Conservation (phyloP, 2,113 vertebrate species). For the Coptodon bakossiorum region DNA sequence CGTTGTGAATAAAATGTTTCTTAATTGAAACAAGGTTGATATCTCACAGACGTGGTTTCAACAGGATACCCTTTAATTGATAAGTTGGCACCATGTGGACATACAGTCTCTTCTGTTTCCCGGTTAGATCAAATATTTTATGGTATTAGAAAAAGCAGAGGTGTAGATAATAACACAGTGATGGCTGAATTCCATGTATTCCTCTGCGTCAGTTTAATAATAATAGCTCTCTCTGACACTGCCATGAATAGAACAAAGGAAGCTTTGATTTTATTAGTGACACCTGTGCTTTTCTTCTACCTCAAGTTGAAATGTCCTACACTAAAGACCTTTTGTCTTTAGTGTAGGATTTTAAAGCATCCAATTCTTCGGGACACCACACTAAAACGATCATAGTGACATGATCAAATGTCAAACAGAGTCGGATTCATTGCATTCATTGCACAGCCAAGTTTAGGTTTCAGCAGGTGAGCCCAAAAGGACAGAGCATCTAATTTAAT, state of each 20-base stretch:
- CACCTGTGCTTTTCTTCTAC: not conserved
- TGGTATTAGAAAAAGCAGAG: not conserved
- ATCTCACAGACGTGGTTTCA: not conserved
- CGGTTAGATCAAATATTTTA: not conserved
- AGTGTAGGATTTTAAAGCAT: not conserved
- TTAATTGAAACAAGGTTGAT: not conserved
- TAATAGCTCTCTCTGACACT: not conserved
- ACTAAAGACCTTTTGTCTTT: not conserved
- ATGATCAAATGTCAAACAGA: constrained; percentile 30
- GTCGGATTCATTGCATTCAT: constrained; percentile 8
- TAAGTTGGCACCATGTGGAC: not conserved
- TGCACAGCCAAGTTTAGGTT: constrained; percentile 56
- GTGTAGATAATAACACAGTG: not conserved
- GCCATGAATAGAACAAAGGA: not conserved
- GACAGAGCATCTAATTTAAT: constrained; percentile 60
- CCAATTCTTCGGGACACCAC: not conserved
- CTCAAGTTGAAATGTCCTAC: not conserved
- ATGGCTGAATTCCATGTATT: not conserved
- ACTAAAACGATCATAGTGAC: not conserved
- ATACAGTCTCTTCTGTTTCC: not conserved
- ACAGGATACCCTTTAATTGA: not conserved
- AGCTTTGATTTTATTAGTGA: not conserved
- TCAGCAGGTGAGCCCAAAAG: constrained; percentile 65
- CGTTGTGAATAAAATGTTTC: fast-evolving
- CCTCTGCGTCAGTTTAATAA: not conserved